phyloP scores from a whole-genome alignment of 2,113 vertebrate genomes.

The Chiloscyllium plagiosum region DNA sequence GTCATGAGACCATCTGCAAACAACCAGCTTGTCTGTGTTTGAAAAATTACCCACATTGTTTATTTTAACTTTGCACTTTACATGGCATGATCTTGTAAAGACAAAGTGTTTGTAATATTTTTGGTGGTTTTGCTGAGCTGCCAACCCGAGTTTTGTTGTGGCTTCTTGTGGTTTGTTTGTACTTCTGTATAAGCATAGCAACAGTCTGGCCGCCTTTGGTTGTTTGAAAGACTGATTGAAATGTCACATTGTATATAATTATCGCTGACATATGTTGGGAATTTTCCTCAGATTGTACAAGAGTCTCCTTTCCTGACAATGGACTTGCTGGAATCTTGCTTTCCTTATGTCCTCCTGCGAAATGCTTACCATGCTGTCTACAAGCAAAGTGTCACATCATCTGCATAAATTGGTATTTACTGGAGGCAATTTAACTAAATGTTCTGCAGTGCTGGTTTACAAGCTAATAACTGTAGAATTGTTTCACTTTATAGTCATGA shows the following conservation, averaged over 20 bases:
- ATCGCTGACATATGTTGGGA: conserved; percentile 42
- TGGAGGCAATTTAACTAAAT: conserved; percentile 58
- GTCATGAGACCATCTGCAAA: conserved; percentile 28
- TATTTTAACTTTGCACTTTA: conserved; percentile 37
- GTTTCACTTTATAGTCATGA: conserved; percentile 65
- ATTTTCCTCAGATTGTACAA: conserved; percentile 83
- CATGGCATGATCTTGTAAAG: not conserved
- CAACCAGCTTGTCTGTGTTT: conserved; percentile 15
- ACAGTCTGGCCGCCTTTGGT: not conserved
- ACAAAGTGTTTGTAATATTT: conserved; percentile 16
- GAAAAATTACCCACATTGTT: not conserved
- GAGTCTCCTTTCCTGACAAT: conserved; percentile 98
- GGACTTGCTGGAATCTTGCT: conserved; percentile 97
- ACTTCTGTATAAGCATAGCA: not conserved
- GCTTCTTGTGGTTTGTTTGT: conserved; percentile 29
- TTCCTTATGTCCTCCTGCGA: conserved; percentile 93
- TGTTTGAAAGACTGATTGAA: not conserved
- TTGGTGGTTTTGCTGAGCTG: conserved; percentile 10
- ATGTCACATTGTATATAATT: conserved; percentile 31
- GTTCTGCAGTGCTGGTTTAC: conserved; percentile 58
- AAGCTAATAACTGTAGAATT: conserved; percentile 64
- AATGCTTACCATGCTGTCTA: conserved; percentile 99
- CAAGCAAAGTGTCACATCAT: conserved; percentile 92
- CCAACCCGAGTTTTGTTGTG: not conserved
- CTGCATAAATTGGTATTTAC: conserved; percentile 64